Percentiles rank a stretch among this genome's conserved stretches.
These are phyloP conservation scores for Conomelus anceps DNA, from an alignment of 2,888 invertebrate species.

Conservation along the genomic window DNA sequence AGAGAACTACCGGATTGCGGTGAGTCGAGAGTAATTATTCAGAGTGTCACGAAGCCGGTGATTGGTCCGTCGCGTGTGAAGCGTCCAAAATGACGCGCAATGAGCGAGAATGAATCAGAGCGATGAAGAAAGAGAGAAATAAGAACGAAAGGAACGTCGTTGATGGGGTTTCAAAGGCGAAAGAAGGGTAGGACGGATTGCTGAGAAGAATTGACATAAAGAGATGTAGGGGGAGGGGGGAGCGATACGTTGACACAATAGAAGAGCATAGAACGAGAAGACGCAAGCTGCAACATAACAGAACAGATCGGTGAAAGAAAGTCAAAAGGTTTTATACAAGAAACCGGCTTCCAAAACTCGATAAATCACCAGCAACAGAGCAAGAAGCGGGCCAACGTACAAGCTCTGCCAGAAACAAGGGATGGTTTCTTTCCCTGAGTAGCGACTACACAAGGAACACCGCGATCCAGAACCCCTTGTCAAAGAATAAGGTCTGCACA, in stretches of 20 bases:
- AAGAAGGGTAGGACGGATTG: neutral
- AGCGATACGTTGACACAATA: neutral
- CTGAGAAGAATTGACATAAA: too few relatives aligned
- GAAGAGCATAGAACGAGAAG: neutral
- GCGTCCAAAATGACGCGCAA: neutral
- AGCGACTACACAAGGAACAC: neutral
- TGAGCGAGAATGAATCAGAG: neutral
- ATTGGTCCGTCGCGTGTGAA: neutral
- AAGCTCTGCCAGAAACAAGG: neutral
- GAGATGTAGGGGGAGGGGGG: neutral
- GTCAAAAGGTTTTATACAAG: slow-evolving; percentile 11
- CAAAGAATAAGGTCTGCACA: neutral
- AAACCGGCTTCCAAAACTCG: slow-evolving; percentile 2
- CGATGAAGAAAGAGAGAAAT: neutral
- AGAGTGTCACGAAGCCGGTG: neutral
- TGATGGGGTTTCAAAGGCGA: neutral
- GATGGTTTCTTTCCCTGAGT: neutral
- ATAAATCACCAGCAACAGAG: slow-evolving; percentile 1
- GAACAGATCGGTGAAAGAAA: slow-evolving; percentile 3
- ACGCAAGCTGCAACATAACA: neutral
- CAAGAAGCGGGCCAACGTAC: neutral
- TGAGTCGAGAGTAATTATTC: neutral
- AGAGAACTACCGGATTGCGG: neutral
- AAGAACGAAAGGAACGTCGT: too few relatives aligned
- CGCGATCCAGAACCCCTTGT: neutral